Evolutionary conservation across 1,140 invertebrate species (phyloP), one percentile per base, ranked within the genome.

Genomic region (Propsilocerus akamusi): DNA sequence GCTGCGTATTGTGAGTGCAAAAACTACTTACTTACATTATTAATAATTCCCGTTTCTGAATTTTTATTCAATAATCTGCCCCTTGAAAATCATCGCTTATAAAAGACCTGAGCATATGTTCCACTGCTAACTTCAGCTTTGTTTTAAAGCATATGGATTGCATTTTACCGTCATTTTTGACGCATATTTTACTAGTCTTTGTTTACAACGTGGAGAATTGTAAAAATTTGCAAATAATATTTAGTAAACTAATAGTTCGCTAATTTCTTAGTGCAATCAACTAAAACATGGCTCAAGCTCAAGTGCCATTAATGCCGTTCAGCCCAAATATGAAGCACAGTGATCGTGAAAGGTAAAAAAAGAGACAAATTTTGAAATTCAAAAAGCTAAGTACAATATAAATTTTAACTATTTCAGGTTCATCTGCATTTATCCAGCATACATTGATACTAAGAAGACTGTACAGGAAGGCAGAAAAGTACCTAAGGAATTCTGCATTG

Each of bases 341-440:
- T 20, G 34, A 41, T 10, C 17, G 34, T 20, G 34, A 41, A 20
- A 41, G 34, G 34, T 41, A 41, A 41, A 17, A 41, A 30, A 20
- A 17, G 8, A 20, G 17, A 20, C 5, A 41, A 41, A 17, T 17
- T 41, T 12, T 41, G 32, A 41, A 41, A 22, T 8, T 41, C 22
- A 17, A 11, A 11, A 3, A 30, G 3, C 28, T 30, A 30, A 30
- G 2, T 20, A 41, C 17, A 20, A 7, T 41, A 41, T 12, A 41
- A 41, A 8, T 28, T 52, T 47, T 49, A 51, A 56, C 59, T 60
- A 56, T 69, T 68, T 12, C 60, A 92, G 93, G 59, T 98, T 94
- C 94, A 78, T 97, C 50, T 94, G 89, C 58, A 85, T 99, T 50
- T 98, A 98, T 69, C 96, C 96, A 32, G 81, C 89, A 0, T 98